Evolutionary conservation across 2,888 invertebrate genomes (phyloP), one percentile per base, ranked within the genome.

Genomic region (Ctena decussata): DNA sequence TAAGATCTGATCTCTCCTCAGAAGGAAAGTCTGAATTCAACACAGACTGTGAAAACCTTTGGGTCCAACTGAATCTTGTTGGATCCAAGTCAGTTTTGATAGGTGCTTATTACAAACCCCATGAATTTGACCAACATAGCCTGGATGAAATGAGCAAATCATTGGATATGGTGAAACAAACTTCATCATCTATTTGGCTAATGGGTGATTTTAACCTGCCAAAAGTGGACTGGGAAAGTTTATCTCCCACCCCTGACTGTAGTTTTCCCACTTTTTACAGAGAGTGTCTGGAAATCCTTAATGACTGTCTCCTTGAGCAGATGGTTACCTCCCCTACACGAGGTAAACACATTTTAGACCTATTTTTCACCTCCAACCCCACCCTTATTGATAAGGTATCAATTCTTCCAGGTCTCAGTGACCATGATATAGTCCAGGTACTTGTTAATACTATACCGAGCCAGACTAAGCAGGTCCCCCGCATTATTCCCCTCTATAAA

Each of bases 191-290:
- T 1, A 35, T 65, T 35, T 65, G 65, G 15, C 11, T 65, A 1
- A 32, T 65, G 2, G 65, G 65, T 21, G 65, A 65, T 65, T 65
- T 65, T 21, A 65, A 65, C 65, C 65, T 65, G 32, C 65, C 65
- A 12, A 65, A 65, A 30, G 21, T 65, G 11, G 65, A 65, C 65
- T 65, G 65, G 65, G 5, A 32, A 35, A 21, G 18, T 6, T 1
- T 12, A 21, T 18, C 32, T 12, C 65, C 35, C 35, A 65, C 32
- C 15, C 12, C 65, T 18, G 35, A 65, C 30, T 35, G 21, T 21
- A 65, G 18, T 21, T 35, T 35, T 65, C 65, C 35, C 1, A 1
- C 65, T 1, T 65, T 65, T 35, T 65, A 65, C 21, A 5, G 0
- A 21, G 65, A 35, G 1, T 65, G 65, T 65, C 65, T 65, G 8